Conservation (phyloP, 2,797 vertebrate genomes). For the Sebastes flavidus region DNA sequence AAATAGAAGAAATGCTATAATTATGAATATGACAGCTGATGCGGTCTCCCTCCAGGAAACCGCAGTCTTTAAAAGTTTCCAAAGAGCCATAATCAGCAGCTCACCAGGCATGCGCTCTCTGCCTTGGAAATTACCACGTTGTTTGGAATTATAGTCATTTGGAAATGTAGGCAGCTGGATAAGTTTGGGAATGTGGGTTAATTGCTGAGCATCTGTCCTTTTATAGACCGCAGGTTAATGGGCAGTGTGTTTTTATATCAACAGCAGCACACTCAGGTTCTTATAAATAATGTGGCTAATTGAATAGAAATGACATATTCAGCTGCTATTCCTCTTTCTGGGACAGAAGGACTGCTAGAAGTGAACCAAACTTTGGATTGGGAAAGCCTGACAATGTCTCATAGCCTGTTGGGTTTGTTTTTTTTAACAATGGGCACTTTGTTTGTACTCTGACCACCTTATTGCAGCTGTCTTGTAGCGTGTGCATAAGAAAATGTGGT, state of each 20-base stretch:
- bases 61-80: conserved; percentile 77
- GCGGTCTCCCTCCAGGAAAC: conserved; percentile 80
- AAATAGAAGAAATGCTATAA: conserved; percentile 80
- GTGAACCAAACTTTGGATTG: neutral
- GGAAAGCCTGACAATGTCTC: neutral
- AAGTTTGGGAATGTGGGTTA: conserved; percentile 73
- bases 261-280: conserved; percentile 45
- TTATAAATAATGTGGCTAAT: conserved; percentile 66
- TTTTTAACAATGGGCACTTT: neutral
- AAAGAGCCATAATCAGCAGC: conserved; percentile 81
- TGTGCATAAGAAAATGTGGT: conserved; percentile 2
- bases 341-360: neutral
- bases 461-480: neutral
- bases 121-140: conserved; percentile 82
- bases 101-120: conserved; percentile 76
- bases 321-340: neutral
- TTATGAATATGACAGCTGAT: conserved; percentile 85
- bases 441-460: neutral
- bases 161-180: conserved; percentile 74
- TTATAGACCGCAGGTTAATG: conserved; percentile 77
- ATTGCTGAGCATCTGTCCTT: conserved; percentile 76
- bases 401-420: neutral
- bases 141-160: conserved; percentile 86
- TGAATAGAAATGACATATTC: conserved; percentile 46
- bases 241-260: conserved; percentile 69